phyloP scores from a whole-genome alignment of 2,888 invertebrate species.

The Macaria notata region DNA sequence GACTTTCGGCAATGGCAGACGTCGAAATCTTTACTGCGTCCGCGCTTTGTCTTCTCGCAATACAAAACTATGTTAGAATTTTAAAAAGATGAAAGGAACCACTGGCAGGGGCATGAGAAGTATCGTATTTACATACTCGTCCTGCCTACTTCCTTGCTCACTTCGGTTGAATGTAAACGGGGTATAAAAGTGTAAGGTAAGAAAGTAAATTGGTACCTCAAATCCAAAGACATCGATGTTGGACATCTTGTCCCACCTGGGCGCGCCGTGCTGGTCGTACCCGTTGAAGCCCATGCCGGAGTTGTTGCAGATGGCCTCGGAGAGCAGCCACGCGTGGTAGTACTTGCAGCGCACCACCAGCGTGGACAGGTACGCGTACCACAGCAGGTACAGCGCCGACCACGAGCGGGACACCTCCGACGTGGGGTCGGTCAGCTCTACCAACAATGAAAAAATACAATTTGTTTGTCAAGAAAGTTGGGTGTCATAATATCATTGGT shows the following conservation, averaged over 20 bases:
- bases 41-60: no score
- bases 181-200: no score
- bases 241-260: conserved; percentile 95
- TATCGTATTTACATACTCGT: no score
- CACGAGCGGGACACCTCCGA: conserved; percentile 75
- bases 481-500: no score
- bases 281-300: conserved; percentile 96
- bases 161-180: no score
- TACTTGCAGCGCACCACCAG: conserved; percentile 94
- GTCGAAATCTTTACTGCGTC: no score
- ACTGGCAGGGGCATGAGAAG: no score
- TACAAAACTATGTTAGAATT: no score
- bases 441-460: conserved; percentile 3
- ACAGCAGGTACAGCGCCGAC: conserved; percentile 72
- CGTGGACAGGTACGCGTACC: conserved; percentile 90
- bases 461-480: no score
- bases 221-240: conserved; percentile 95
- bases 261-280: conserved; percentile 87
- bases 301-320: conserved; percentile 97
- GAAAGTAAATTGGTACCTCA: conserved; percentile 83
- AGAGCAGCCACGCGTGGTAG: conserved; percentile 98
- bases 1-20: no score
- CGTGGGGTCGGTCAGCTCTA: conserved; percentile 69
- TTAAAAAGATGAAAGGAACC: no score
- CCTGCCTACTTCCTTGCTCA: no score